A percentile compares a stretch with the other conserved stretches of the same genome.
Evolutionary conservation across 2,888 invertebrate genomes (phyloP).

Genomic region (Ctena decussata): DNA sequence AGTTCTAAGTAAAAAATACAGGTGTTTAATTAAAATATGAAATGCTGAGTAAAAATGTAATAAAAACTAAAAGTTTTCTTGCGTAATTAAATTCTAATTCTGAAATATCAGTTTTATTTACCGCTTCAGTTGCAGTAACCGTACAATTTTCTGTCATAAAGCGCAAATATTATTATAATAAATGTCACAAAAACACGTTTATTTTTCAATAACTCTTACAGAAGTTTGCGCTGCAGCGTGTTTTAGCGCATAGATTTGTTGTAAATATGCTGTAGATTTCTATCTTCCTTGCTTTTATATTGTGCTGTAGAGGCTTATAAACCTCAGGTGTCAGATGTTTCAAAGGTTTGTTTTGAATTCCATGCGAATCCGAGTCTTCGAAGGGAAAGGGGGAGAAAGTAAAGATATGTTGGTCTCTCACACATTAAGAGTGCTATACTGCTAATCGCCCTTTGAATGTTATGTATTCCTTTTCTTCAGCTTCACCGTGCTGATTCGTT

Average conservation of each 20-base stretch:
- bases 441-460: too few relatives aligned
- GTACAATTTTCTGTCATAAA: slow-evolving; percentile 9
- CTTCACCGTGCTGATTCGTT: too few relatives aligned
- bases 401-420: too few relatives aligned
- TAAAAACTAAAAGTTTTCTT: background rate
- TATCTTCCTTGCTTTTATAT: background rate
- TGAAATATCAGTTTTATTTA: background rate
- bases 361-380: background rate
- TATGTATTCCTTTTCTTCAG: too few relatives aligned
- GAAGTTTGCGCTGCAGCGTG: background rate
- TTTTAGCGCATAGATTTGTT: background rate
- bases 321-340: background rate
- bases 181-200: slow-evolving; percentile 10
- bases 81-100: slow-evolving; percentile 10
- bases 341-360: background rate
- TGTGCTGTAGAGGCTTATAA: background rate
- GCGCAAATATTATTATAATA: background rate
- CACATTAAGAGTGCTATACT: too few relatives aligned
- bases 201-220: slow-evolving; percentile 1
- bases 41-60: background rate
- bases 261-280: background rate
- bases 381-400: too few relatives aligned
- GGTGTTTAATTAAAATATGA: slow-evolving; percentile 5
- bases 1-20: too few relatives aligned
- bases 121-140: background rate